Base-by-base conservation (phyloP, 2,888 invertebrate species). In the Calephelis perditalis region DNA sequence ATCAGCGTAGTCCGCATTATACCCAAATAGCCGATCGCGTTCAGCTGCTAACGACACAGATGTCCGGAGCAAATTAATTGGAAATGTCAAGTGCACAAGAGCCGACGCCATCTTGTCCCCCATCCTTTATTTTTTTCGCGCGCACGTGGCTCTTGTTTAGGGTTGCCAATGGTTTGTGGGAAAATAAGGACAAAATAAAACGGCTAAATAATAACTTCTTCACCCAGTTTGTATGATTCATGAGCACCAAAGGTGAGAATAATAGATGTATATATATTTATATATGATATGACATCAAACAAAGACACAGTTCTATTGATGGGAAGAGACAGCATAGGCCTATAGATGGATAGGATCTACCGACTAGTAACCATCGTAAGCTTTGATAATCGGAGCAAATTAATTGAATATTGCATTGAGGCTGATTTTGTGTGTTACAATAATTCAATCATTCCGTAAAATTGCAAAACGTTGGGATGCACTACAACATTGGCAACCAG, bases 51-150 rank as follows among this genome's bases (percentile, higher is more conserved):
- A 79, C 79, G 73, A 77, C 86, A 88, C 89, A 89, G 89, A 89
- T 88, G 88, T 86, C 81, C 84, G 82, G 82, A 76, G 84, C 86
- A 87, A 89, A 89, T 89, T 89, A 89, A 89, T 89, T 88, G 89
- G 87, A 88, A 89, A 89, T 89, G 89, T 89, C 89, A 89, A 89
- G 89, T 89, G 87, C 89, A 86, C 78, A 79, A 76, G 75, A 69
- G 70, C 71, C 68, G 65, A 66, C 80, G 86, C 86, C 88, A 86
- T 86, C 84, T 86, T 85, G 81, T 77, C 76, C 81, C 81, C 78
- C 74, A 73, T 70, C 79, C 74, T 77, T 81, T 82, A 76, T 73
- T 85, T 82, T 85, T 86, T 83, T 77, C 73, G 72, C 75, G 77
- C 78, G 84, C 89, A 88, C 89, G 89, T 88, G 88, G 79, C 86